These are phyloP conservation scores for Temnothorax rugatulus DNA, from an alignment of 2,888 invertebrate species.

Conservation along the genomic window DNA sequence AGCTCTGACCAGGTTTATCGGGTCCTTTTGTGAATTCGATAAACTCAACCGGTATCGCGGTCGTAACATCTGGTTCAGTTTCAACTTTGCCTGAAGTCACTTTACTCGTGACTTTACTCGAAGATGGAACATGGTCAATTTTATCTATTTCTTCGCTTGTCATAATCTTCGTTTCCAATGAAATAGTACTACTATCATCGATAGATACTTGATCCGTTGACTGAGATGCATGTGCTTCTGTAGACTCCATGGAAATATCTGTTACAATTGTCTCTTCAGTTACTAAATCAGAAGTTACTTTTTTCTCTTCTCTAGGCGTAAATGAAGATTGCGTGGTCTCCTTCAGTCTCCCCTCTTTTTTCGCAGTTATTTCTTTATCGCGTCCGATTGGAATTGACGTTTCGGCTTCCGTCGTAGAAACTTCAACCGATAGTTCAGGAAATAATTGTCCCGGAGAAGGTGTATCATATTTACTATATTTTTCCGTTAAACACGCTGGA, in stretches of 20 bases:
- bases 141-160: slow-evolving; percentile 1
- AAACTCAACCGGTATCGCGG: background rate
- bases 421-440: background rate
- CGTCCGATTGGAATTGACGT: background rate
- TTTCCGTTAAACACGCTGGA: slow-evolving; percentile 5
- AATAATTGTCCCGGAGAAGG: background rate
- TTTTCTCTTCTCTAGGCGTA: background rate
- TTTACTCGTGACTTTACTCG: background rate
- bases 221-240: background rate
- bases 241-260: background rate
- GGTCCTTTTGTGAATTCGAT: background rate
- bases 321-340: background rate
- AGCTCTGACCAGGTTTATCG: background rate
- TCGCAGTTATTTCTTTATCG: background rate
- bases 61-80: background rate
- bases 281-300: background rate
- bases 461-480: background rate
- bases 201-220: background rate
- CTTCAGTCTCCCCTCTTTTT: background rate
- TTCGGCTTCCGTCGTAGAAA: background rate
- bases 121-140: background rate
- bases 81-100: background rate
- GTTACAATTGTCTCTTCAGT: background rate
- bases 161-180: background rate
- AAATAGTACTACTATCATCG: background rate